Conservation (phyloP, 1,140 invertebrate genomes). For the Lordiphosa collinella region DNA sequence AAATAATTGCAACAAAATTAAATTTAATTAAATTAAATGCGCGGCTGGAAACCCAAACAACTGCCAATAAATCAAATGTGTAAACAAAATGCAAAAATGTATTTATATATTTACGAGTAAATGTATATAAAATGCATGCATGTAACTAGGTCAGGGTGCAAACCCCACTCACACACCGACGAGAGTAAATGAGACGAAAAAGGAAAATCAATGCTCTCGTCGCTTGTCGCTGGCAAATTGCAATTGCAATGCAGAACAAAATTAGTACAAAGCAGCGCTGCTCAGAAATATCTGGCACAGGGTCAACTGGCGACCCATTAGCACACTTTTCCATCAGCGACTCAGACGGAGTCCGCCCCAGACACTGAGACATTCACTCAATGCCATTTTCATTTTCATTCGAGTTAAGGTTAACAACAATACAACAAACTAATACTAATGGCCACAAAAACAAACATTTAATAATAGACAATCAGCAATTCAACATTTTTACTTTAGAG, state of each 20-base stretch:
- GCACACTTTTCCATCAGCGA: constrained; percentile 67
- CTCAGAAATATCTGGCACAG: constrained; percentile 60
- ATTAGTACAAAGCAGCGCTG: constrained; percentile 58
- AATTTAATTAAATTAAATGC: constrained; percentile 11
- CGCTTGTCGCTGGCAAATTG: not conserved
- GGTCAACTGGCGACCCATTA: constrained; percentile 77
- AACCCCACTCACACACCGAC: constrained; percentile 20
- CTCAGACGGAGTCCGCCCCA: constrained; percentile 10
- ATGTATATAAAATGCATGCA: constrained; percentile 44
- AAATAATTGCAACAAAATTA: not conserved
- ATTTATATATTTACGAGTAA: constrained; percentile 25
- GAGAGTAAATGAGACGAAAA: constrained; percentile 36
- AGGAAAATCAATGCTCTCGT: constrained; percentile 52
- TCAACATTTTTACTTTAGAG: constrained; percentile 5
- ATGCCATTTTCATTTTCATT: constrained; percentile 49
- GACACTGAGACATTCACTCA: constrained; percentile 41
- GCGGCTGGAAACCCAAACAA: not conserved
- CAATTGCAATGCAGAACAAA: constrained; percentile 38
- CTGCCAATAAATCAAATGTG: constrained; percentile 11
- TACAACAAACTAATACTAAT: constrained; percentile 54
- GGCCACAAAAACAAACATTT: constrained; percentile 31
- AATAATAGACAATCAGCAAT: constrained; percentile 6
- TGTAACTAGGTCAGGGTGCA: constrained; percentile 78
- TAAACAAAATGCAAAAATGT: constrained; percentile 16
- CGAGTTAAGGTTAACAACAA: constrained; percentile 70